A percentile compares a stretch with the other conserved stretches of the same genome.
phyloP scores from a whole-genome alignment of 2,113 vertebrate species.

The Sprattus sprattus region DNA sequence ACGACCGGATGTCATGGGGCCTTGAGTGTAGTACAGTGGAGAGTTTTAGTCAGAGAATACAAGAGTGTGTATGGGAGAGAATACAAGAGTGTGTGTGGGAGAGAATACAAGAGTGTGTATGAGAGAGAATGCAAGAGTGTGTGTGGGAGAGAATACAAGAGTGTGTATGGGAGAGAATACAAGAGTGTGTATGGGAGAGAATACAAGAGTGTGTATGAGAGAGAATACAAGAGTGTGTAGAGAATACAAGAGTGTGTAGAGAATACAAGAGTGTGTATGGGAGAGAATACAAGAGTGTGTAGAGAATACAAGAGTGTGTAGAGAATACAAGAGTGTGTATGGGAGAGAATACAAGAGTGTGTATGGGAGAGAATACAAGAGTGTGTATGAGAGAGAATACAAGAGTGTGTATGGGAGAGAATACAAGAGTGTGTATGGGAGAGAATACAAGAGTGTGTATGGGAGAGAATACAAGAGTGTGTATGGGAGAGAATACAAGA shows the following conservation, averaged over 20 bases:
- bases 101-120: too few species aligned
- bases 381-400: neutral
- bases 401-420: neutral
- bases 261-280: neutral
- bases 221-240: too few species aligned
- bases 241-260: neutral
- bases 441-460: too few species aligned
- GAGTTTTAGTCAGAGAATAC: neutral
- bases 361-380: neutral
- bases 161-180: too few species aligned
- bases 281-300: too few species aligned
- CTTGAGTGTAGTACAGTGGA: neutral
- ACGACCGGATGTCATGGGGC: neutral
- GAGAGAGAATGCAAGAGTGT: too few species aligned
- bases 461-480: neutral
- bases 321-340: neutral
- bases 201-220: too few species aligned
- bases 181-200: too few species aligned
- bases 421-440: neutral
- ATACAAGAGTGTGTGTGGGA: neutral
- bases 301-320: neutral
- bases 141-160: too few species aligned
- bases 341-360: neutral
- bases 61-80: neutral
- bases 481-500: neutral